Conservation (phyloP, 1,140 invertebrate species). For the Gryllus bimaculatus region DNA sequence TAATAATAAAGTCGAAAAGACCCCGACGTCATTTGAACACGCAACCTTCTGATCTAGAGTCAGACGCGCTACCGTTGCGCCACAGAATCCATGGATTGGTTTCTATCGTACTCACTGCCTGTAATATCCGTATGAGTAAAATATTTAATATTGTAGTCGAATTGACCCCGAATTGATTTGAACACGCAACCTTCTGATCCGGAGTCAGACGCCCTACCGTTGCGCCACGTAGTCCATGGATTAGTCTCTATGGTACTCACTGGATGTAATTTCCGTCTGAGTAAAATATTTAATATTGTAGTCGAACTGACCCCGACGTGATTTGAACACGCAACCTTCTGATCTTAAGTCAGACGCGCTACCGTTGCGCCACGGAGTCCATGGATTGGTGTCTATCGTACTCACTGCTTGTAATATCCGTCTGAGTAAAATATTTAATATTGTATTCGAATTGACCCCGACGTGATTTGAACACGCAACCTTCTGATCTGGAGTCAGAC, state of each 20-base stretch:
- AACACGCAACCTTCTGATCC: conserved; percentile 99
- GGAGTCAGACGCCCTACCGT: conserved; percentile 97
- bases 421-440: no score
- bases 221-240: conserved; percentile 93
- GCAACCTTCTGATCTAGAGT: conserved; percentile 98
- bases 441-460: no score
- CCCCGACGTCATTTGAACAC: conserved; percentile 97
- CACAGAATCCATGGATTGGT: conserved; percentile 65
- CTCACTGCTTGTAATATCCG: no score
- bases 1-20: conserved; percentile 33
- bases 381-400: no score
- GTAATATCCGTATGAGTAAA: no score
- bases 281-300: no score
- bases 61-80: conserved; percentile 97
- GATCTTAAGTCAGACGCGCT: conserved; percentile 98
- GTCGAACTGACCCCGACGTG: conserved; percentile 46
- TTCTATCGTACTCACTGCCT: no score
- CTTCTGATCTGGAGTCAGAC: no score
- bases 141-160: no score
- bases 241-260: no score
- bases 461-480: no score
- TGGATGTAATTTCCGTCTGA: no score
- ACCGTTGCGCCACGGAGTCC: conserved; percentile 92
- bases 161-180: conserved; percentile 97
- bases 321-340: conserved; percentile 98